Conservation (phyloP, 2,797 vertebrate species). For the Manis pentadactyla region DNA sequence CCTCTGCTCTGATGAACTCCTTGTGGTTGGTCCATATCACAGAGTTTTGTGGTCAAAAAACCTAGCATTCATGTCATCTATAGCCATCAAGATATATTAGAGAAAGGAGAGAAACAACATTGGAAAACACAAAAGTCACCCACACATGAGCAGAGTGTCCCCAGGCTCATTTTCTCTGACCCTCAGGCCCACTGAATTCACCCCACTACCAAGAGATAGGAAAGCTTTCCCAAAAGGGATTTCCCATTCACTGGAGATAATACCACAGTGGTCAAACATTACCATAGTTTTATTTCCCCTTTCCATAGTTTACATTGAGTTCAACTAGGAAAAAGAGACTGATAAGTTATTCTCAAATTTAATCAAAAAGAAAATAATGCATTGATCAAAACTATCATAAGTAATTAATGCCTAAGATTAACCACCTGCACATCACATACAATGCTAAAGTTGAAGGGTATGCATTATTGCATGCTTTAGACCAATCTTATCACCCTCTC, state of each 20-base stretch:
- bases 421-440: constrained; percentile 12
- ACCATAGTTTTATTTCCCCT: not conserved
- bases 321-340: not conserved
- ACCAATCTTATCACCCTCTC: not conserved
- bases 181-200: not conserved
- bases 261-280: not conserved
- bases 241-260: not conserved
- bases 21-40: not conserved
- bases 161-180: not conserved
- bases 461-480: not conserved
- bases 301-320: constrained; percentile 31
- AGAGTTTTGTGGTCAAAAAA: not conserved
- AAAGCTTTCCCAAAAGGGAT: not conserved
- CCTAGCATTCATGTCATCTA: not conserved
- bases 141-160: not conserved
- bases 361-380: constrained; percentile 7
- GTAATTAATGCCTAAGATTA: constrained; percentile 49
- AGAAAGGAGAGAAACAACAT: not conserved
- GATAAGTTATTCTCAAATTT: constrained; percentile 40
- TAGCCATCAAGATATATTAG: not conserved
- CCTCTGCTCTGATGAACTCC: not conserved
- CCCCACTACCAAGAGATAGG: not conserved
- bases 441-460: not conserved
- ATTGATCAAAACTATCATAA: constrained; percentile 54
- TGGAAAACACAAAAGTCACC: constrained; percentile 6